These are phyloP conservation scores for Pangasianodon hypophthalmus DNA, from an alignment of 2,113 vertebrate genomes.

Conservation along the genomic window DNA sequence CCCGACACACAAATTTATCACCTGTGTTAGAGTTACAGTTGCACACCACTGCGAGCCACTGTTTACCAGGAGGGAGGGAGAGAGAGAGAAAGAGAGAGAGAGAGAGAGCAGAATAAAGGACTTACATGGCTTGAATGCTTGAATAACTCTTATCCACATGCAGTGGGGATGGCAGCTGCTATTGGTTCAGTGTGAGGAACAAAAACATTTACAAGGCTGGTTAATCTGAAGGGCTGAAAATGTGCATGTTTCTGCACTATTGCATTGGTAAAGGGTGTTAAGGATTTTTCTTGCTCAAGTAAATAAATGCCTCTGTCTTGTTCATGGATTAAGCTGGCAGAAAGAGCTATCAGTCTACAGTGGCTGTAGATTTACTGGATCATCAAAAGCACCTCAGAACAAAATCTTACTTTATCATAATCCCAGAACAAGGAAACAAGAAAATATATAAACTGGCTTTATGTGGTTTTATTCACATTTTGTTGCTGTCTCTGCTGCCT, in stretches of 20 bases:
- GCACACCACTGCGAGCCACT: slow-evolving; percentile 67
- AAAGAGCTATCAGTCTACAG: slow-evolving; percentile 54
- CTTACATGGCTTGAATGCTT: slow-evolving; percentile 12
- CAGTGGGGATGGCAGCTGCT: slow-evolving; percentile 61
- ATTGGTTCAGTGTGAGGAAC: slow-evolving; percentile 63
- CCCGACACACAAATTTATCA: slow-evolving; percentile 75
- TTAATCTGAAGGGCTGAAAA: slow-evolving; percentile 64
- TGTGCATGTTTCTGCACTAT: slow-evolving; percentile 65
- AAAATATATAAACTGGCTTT: slow-evolving; percentile 35
- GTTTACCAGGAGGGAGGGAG: slow-evolving; percentile 65
- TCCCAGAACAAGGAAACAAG: slow-evolving; percentile 52
- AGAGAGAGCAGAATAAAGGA: slow-evolving; percentile 58
- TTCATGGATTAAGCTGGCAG: slow-evolving; percentile 72
- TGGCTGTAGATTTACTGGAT: slow-evolving; percentile 63
- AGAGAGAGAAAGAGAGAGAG: slow-evolving; percentile 57
- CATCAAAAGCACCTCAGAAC: slow-evolving; percentile 55
- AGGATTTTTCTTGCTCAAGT: slow-evolving; percentile 70
- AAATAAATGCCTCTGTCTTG: slow-evolving; percentile 74
- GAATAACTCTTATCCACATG: slow-evolving; percentile 36
- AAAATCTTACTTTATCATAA: slow-evolving; percentile 49
- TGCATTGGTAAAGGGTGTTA: slow-evolving; percentile 71
- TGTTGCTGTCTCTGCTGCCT: not conserved
- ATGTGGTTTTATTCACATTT: slow-evolving; percentile 44
- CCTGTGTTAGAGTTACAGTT: slow-evolving; percentile 68
- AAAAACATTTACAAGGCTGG: slow-evolving; percentile 66